These are phyloP conservation scores for Pilophorus perplexus DNA, from an alignment of 2,888 invertebrate genomes.

Conservation along the genomic window DNA sequence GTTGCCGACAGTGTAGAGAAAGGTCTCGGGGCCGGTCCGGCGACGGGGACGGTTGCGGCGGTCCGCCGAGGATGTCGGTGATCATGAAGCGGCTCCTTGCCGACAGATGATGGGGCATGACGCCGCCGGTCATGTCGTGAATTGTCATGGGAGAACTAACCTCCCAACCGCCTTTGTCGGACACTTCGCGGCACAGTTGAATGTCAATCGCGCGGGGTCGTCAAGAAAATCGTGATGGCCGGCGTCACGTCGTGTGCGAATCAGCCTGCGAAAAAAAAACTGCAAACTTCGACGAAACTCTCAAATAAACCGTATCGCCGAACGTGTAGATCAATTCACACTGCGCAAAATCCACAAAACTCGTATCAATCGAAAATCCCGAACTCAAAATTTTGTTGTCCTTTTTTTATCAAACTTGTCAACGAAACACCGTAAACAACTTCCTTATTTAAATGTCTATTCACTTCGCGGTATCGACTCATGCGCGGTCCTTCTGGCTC, in stretches of 20 bases:
- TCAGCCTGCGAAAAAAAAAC: constrained; percentile 3
- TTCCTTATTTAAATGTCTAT: not conserved
- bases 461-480: constrained; percentile 17
- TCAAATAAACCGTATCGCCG: too few species aligned
- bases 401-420: not conserved
- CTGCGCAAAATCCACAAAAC: constrained; percentile 11
- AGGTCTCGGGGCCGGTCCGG: constrained; percentile 59
- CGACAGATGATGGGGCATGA: constrained; percentile 60
- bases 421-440: too few species aligned
- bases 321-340: too few species aligned
- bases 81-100: constrained; percentile 84
- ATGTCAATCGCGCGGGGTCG: too few species aligned
- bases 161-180: constrained; percentile 39
- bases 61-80: constrained; percentile 71
- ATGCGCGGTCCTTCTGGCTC: constrained; percentile 25
- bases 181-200: constrained; percentile 41
- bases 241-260: not conserved
- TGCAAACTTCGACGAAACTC: constrained; percentile 2
- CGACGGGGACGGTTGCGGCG: constrained; percentile 55
- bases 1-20: constrained; percentile 56
- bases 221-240: constrained; percentile 25
- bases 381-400: not conserved
- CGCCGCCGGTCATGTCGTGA: constrained; percentile 53
- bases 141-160: constrained; percentile 47
- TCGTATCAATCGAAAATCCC: not conserved